Evolutionary conservation across 2,113 vertebrate species (phyloP).

Genomic region (Grammomys surdaster): DNA sequence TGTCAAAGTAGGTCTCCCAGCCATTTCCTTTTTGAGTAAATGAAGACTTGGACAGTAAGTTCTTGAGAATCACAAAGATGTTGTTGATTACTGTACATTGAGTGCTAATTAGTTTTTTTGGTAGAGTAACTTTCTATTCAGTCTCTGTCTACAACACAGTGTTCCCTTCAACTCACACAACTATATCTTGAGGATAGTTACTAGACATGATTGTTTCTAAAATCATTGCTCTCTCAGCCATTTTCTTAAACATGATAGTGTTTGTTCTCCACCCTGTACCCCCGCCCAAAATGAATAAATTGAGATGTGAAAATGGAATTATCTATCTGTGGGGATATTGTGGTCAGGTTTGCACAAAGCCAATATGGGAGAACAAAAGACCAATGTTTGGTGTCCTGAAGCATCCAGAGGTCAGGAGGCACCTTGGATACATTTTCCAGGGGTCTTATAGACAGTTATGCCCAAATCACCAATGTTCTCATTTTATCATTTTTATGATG

Average conservation of each 20-base stretch:
- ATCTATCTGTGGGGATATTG: not conserved
- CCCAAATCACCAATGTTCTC: not conserved
- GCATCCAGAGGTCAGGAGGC: rapidly evolving
- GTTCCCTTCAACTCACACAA: not conserved
- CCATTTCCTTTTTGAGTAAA: not conserved
- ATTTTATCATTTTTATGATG: not conserved
- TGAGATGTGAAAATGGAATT: not conserved
- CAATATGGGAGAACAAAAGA: not conserved
- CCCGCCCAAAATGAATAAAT: not conserved
- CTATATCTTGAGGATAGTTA: not conserved
- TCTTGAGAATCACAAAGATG: not conserved
- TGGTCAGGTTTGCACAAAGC: not conserved
- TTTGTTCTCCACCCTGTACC: not conserved
- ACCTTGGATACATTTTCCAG: not conserved
- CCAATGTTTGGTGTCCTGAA: not conserved
- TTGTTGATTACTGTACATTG: rapidly evolving
- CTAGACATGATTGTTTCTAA: not conserved
- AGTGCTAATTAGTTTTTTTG: not conserved
- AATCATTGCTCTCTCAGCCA: not conserved
- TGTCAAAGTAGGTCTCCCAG: not conserved
- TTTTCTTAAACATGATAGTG: not conserved
- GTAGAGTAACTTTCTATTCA: not conserved
- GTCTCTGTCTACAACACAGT: not conserved
- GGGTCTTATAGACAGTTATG: not conserved
- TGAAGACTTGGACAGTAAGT: not conserved